These are phyloP conservation scores for Neodiprion lecontei DNA, from an alignment of 1,140 invertebrate genomes.

Conservation along the genomic window DNA sequence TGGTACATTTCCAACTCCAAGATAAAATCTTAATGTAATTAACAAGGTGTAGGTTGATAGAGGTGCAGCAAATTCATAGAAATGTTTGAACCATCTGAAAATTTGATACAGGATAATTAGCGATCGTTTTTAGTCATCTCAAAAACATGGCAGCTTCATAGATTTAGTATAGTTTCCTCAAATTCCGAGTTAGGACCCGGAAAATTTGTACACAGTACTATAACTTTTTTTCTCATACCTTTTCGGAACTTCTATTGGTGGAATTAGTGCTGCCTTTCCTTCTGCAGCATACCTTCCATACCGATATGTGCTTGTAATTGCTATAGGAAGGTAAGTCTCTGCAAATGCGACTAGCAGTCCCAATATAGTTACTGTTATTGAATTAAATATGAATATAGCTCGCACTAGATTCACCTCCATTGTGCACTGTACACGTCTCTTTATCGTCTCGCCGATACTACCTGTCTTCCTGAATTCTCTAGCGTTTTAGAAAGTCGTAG, in stretches of 20 bases:
- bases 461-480: no score
- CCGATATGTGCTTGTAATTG: constrained; percentile 67
- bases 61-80: constrained; percentile 72
- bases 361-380: constrained; percentile 59
- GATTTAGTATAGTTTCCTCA: constrained; percentile 21
- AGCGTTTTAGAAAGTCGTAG: no score
- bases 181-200: background rate
- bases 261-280: constrained; percentile 59
- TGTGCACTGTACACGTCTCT: background rate
- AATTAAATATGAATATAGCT: constrained; percentile 62
- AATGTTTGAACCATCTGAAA: constrained; percentile 73
- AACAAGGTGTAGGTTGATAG: constrained; percentile 60
- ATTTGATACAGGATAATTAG: constrained; percentile 14
- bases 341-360: constrained; percentile 68
- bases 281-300: constrained; percentile 74
- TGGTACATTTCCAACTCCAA: constrained; percentile 55
- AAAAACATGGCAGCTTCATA: constrained; percentile 21
- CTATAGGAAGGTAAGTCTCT: constrained; percentile 69
- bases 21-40: constrained; percentile 60
- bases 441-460: no score
- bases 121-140: constrained; percentile 9
- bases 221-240: constrained; percentile 44
- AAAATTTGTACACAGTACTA: constrained; percentile 4
- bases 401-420: constrained; percentile 64
- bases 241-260: constrained; percentile 73